phyloP scores from a whole-genome alignment of 2,888 invertebrate genomes.

The Dasysyrphus albostriatus region DNA sequence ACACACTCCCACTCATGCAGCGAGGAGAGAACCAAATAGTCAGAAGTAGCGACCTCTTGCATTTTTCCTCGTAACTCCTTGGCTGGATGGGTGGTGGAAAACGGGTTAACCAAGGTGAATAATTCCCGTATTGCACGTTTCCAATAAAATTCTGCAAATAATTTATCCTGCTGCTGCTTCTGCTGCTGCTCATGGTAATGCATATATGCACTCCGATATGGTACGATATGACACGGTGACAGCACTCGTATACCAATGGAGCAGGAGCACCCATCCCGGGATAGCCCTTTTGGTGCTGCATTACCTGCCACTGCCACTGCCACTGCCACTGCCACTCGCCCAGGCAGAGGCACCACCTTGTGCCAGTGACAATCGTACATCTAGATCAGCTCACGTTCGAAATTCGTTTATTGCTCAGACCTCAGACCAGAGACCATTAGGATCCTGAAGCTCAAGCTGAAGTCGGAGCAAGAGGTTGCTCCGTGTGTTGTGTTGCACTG shows the following conservation, averaged over 20 bases:
- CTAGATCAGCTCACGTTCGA: slow-evolving; percentile 75
- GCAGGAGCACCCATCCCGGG: slow-evolving; percentile 52
- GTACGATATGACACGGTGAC: slow-evolving; percentile 71
- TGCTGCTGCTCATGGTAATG: slow-evolving; percentile 71
- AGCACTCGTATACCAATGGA: slow-evolving; percentile 20
- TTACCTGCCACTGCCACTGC: slow-evolving; percentile 12
- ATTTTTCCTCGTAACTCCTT: slow-evolving; percentile 65
- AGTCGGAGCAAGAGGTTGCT: slow-evolving; percentile 9
- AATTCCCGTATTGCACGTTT: slow-evolving; percentile 75
- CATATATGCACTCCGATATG: slow-evolving; percentile 73
- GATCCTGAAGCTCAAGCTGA: slow-evolving; percentile 1
- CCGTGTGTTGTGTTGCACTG: slow-evolving; percentile 36
- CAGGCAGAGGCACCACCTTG: slow-evolving; percentile 32
- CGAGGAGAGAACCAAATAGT: slow-evolving; percentile 24
- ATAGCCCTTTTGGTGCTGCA: slow-evolving; percentile 46
- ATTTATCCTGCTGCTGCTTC: slow-evolving; percentile 67
- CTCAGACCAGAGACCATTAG: slow-evolving; percentile 35
- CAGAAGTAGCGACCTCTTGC: slow-evolving; percentile 62
- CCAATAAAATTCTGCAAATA: slow-evolving; percentile 75
- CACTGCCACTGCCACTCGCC: slow-evolving; percentile 8
- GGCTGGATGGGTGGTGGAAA: slow-evolving; percentile 3
- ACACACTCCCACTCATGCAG: slow-evolving; percentile 35
- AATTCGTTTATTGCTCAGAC: slow-evolving; percentile 73
- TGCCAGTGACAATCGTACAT: slow-evolving; percentile 69
- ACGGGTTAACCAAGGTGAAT: slow-evolving; percentile 70